Evolutionary conservation across 2,888 invertebrate species (phyloP).

Genomic region (Epirrita christyi): DNA sequence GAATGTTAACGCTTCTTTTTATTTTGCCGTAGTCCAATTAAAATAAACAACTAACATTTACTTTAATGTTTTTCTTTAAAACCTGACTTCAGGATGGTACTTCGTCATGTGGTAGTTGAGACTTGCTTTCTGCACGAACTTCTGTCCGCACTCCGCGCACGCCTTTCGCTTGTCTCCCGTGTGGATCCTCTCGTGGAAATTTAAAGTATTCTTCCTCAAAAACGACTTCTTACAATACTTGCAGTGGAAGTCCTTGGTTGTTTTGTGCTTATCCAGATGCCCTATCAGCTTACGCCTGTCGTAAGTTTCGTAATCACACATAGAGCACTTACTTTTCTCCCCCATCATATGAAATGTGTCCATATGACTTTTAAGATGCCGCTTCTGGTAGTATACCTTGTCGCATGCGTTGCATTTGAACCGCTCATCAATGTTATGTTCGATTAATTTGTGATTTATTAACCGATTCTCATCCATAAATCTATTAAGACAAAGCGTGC

Average conservation of each 20-base stretch:
- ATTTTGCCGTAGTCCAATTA: no score
- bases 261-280: slow-evolving; percentile 39
- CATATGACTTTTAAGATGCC: background rate
- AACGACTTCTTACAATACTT: slow-evolving; percentile 73
- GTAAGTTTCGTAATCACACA: slow-evolving; percentile 12
- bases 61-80: no score
- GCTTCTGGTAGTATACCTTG: background rate
- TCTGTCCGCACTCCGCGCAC: slow-evolving; percentile 66
- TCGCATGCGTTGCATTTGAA: slow-evolving; percentile 21
- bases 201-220: slow-evolving; percentile 59
- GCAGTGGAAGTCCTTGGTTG: slow-evolving; percentile 70
- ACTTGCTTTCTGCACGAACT: slow-evolving; percentile 77
- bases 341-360: slow-evolving; percentile 9
- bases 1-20: no score
- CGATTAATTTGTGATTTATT: slow-evolving; percentile 1
- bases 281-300: background rate
- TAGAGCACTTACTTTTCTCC: background rate
- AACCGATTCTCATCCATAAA: background rate
- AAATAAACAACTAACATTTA: no score
- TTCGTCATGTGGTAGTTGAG: slow-evolving; percentile 76
- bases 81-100: slow-evolving; percentile 57
- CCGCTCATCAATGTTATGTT: slow-evolving; percentile 18
- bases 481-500: background rate
- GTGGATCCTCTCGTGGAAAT: slow-evolving; percentile 67
- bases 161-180: slow-evolving; percentile 69